Evolutionary conservation across 2,797 vertebrate genomes (phyloP), one percentile per base, ranked within the genome.

Genomic region (Euthynnus affinis): DNA sequence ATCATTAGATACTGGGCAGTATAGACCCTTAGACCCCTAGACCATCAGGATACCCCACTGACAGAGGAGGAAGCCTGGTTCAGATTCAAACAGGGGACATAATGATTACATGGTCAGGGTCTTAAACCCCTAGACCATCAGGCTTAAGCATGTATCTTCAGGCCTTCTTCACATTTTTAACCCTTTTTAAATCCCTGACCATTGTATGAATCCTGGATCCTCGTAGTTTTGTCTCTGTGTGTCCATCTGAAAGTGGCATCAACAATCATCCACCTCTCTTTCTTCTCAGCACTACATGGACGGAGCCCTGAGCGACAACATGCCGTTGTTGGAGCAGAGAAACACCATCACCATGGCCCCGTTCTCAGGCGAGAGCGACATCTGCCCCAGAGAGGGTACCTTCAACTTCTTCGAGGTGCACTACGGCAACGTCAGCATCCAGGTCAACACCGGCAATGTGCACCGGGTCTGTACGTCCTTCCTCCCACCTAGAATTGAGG

Each of bases 281-380:
- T 59, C 1, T 59, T 60, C 71, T 76, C 86, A 99, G 98, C 92
- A 80, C 10, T 99, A 98, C 0, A 71, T 98, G 71, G 98, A 99
- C 0, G 98, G 98, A 70, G 98, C 96, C 3, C 80, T 94, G 68
- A 98, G 94, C 72, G 93, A 98, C 93, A 97, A 95, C 59, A 14
- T 97, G 22, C 97, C 98, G 1, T 91, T 94, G 64, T 84, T 82
- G 0, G 95, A 96, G 66, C 82, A 88, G 48, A 96, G 93, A 46
- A 96, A 96, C 65, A 98, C 97, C 75, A 96, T 99, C 93, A 97
- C 95, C 0, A 40, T 99, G 78, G 96, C 96, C 0, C 97, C 97
- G 1, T 99, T 97, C 3, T 96, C 95, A 0, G 98, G 98, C 5
- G 97, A 99, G 86, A 96, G 93, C 3, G 98, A 98, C 91, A 97